These are phyloP conservation scores for Danio choprae DNA, from an alignment of 2,797 vertebrate species.

Conservation along the genomic window DNA sequence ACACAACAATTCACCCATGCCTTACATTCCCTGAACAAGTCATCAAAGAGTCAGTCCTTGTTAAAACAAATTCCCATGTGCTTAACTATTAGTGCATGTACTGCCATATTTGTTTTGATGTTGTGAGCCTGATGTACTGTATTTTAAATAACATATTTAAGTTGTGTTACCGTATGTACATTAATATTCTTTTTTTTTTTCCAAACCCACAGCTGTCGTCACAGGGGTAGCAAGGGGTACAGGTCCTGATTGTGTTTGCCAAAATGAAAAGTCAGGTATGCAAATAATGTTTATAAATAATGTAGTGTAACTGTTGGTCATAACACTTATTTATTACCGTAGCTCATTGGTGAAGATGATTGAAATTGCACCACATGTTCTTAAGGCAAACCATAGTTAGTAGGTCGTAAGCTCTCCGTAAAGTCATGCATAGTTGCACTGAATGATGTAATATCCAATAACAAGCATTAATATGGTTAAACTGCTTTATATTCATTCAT, in stretches of 20 bases:
- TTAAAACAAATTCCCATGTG: constrained; percentile 1
- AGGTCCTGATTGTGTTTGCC: not conserved
- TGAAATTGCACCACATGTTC: no score
- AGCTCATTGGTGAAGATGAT: constrained; percentile 13
- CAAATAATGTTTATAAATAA: constrained; percentile 32
- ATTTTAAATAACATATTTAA: constrained; percentile 18
- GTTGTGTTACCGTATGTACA: constrained; percentile 25
- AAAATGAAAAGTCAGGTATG: constrained; percentile 32
- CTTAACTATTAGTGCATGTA: not conserved
- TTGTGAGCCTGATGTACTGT: constrained; percentile 13
- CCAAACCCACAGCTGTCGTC: constrained; percentile 13
- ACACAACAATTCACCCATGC: not conserved
- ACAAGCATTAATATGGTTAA: no score
- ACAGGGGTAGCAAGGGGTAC: not conserved
- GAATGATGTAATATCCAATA: not conserved
- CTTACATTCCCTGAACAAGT: not conserved
- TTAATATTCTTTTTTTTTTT: constrained; percentile 30
- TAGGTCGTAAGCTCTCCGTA: no score
- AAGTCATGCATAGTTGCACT: no score
- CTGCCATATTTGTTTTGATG: not conserved
- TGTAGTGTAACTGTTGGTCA: constrained; percentile 31
- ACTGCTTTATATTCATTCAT: no score
- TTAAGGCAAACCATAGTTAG: no score
- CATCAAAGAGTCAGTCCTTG: not conserved
- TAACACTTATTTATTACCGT: constrained; percentile 1